Percentiles rank a stretch among this genome's conserved stretches.
phyloP scores from a whole-genome alignment of 1,140 invertebrate genomes.

The Zaprionus vittiger region DNA sequence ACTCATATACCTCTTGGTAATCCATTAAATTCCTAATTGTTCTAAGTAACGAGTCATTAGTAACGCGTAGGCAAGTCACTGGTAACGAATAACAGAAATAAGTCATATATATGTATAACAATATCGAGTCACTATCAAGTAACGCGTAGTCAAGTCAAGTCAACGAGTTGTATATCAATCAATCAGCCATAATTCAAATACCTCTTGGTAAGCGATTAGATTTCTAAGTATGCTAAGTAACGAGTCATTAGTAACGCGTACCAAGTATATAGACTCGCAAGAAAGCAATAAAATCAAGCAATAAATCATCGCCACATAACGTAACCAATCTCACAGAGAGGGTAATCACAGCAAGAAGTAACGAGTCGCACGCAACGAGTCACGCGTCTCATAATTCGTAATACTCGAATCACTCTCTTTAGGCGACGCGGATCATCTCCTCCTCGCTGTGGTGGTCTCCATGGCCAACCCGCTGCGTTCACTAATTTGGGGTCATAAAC shows the following conservation, averaged over 20 bases:
- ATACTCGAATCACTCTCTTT: background rate
- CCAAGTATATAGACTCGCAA: background rate
- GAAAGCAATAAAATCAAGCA: background rate
- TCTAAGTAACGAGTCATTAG: too few species aligned
- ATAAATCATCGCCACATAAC: background rate
- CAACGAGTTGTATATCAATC: background rate
- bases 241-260: background rate
- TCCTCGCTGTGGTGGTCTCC: background rate
- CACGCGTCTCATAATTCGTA: background rate
- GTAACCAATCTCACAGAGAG: background rate
- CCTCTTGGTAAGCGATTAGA: background rate
- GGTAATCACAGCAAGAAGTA: background rate
- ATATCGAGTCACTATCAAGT: background rate
- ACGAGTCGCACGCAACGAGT: conserved; percentile 1
- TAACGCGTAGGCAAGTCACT: too few species aligned
- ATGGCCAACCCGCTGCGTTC: conserved; percentile 18
- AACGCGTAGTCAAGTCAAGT: background rate
- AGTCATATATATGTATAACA: too few species aligned
- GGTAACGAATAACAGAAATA: too few species aligned
- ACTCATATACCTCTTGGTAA: too few species aligned
- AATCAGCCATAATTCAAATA: background rate
- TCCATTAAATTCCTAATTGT: too few species aligned
- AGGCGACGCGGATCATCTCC: background rate
- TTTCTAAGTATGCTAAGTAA: background rate
- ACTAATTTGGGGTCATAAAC: conserved; percentile 58